These are phyloP conservation scores for Indicator maculatus DNA, from an alignment of 2,113 vertebrate genomes.

Conservation along the genomic window DNA sequence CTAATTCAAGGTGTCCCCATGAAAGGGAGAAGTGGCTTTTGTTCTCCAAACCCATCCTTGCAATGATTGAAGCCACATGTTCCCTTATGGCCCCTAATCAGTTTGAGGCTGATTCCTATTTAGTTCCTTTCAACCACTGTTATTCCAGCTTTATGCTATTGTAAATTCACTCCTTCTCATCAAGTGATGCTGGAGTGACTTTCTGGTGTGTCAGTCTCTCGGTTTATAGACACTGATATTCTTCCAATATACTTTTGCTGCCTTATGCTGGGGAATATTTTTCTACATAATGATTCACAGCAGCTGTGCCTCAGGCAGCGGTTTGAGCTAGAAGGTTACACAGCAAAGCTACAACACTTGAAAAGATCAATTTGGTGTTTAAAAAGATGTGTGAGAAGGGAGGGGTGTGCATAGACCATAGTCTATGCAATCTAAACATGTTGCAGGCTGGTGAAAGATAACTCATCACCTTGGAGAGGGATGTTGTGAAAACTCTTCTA, in stretches of 20 bases:
- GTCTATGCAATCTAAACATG: accelerated
- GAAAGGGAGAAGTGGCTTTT: conserved; percentile 50
- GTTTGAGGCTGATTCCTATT: conserved; percentile 39
- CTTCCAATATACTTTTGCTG: background rate
- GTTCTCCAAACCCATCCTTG: background rate
- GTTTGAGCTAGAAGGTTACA: background rate
- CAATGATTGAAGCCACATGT: conserved; percentile 60
- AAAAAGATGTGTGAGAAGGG: background rate
- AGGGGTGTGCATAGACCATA: background rate
- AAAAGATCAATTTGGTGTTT: background rate
- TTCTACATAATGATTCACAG: conserved; percentile 10
- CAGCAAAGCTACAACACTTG: background rate
- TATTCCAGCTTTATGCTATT: conserved; percentile 59
- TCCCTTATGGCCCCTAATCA: conserved; percentile 29
- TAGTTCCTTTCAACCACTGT: conserved; percentile 45
- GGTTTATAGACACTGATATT: background rate
- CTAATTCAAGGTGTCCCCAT: conserved; percentile 54
- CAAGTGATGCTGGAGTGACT: background rate
- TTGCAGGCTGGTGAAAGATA: background rate
- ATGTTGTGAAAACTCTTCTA: background rate
- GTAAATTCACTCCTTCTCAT: background rate
- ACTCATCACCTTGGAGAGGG: background rate
- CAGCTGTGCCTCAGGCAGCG: background rate
- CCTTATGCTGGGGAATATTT: conserved; percentile 12
- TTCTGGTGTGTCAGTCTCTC: background rate